phyloP scores from a whole-genome alignment of 2,888 invertebrate genomes.

The Hoplodrina blanda region DNA sequence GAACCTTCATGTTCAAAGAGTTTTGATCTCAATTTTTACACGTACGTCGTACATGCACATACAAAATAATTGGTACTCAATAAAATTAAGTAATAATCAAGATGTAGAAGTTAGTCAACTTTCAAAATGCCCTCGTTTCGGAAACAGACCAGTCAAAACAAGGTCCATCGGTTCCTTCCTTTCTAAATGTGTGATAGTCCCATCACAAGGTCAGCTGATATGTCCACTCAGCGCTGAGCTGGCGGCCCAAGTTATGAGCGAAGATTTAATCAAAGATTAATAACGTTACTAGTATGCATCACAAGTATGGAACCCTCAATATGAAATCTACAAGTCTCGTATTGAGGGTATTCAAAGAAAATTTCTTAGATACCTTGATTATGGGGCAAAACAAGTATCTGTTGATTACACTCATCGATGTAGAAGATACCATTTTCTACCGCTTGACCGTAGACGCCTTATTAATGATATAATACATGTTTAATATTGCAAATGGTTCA shows the following conservation, averaged over 20 bases:
- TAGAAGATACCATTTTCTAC: no score
- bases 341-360: no score
- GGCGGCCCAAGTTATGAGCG: constrained; percentile 54
- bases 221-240: constrained; percentile 66
- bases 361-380: no score
- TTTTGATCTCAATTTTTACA: constrained; percentile 1
- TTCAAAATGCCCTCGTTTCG: constrained; percentile 78
- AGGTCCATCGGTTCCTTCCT: constrained; percentile 79
- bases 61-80: constrained; percentile 42
- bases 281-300: no score
- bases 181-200: constrained; percentile 78
- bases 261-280: neutral
- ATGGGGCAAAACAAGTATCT: no score
- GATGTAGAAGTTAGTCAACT: constrained; percentile 66
- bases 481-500: no score
- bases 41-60: neutral
- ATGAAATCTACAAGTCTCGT: no score
- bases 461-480: no score
- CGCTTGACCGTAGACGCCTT: no score
- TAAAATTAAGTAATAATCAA: constrained; percentile 48
- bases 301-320: no score
- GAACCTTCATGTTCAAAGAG: neutral
- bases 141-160: constrained; percentile 72
- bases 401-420: no score
- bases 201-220: constrained; percentile 77